phyloP scores from a whole-genome alignment of 2,113 vertebrate species.

The Edolisoma coerulescens region DNA sequence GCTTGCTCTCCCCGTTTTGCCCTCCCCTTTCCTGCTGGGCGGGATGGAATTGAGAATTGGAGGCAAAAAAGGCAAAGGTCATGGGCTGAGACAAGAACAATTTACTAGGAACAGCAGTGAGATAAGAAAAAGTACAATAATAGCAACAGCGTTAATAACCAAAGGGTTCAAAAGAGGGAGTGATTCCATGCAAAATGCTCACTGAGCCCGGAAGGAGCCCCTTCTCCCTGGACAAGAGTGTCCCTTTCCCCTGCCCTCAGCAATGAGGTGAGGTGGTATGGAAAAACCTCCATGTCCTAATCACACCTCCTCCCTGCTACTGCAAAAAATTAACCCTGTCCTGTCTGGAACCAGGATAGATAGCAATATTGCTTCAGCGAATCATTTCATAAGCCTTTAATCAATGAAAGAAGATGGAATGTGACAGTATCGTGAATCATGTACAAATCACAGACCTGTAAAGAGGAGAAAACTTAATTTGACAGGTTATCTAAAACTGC shows the following conservation, averaged over 20 bases:
- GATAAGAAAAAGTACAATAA: background rate
- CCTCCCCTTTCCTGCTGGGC: background rate
- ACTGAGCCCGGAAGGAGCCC: background rate
- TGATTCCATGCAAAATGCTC: background rate
- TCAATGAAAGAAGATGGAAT: background rate
- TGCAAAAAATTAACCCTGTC: background rate
- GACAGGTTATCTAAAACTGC: background rate
- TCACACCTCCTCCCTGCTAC: background rate
- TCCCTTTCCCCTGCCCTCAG: background rate
- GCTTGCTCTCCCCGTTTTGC: fast-evolving
- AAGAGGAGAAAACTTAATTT: background rate
- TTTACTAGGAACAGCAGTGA: background rate
- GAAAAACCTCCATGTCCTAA: background rate
- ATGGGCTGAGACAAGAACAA: background rate
- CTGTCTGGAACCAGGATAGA: background rate
- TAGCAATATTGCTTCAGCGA: background rate
- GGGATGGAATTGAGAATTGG: background rate
- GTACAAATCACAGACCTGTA: background rate
- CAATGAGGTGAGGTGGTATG: background rate
- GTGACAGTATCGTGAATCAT: background rate
- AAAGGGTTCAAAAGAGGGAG: background rate
- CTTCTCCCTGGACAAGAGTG: background rate
- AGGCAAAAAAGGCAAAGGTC: background rate
- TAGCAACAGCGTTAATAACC: background rate
- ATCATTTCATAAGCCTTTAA: background rate